phyloP scores from a whole-genome alignment of 1,140 invertebrate species.

The Antheraea mylitta region DNA sequence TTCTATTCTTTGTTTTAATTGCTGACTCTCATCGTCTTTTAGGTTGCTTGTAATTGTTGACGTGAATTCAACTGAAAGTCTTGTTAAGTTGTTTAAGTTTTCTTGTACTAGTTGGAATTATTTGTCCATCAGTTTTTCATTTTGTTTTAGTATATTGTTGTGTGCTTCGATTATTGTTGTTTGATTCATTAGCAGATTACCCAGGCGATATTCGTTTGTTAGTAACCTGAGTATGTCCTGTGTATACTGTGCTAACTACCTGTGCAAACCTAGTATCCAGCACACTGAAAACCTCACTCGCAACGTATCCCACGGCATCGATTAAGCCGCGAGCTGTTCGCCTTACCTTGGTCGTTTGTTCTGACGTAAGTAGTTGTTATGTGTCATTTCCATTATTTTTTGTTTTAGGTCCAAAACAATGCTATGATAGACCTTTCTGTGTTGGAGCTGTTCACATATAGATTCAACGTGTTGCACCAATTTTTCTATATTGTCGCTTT shows the following conservation, averaged over 20 bases:
- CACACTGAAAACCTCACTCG: neutral
- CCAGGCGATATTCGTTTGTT: no score
- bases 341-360: neutral
- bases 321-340: neutral
- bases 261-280: neutral
- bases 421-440: no score
- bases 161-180: slow-evolving; percentile 16
- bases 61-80: neutral
- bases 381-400: slow-evolving; percentile 11
- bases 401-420: slow-evolving; percentile 14
- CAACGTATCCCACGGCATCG: neutral
- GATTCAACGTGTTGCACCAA: no score
- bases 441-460: no score
- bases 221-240: neutral
- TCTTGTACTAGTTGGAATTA: no score
- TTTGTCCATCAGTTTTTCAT: slow-evolving; percentile 12
- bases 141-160: slow-evolving; percentile 17
- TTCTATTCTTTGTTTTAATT: no score
- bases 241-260: neutral
- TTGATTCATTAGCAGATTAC: slow-evolving; percentile 5
- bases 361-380: slow-evolving; percentile 11
- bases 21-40: no score
- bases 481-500: no score
- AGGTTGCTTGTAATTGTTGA: no score
- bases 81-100: slow-evolving; percentile 6